Conservation (phyloP, 2,797 vertebrate species). For the Pipistrellus nathusii region DNA sequence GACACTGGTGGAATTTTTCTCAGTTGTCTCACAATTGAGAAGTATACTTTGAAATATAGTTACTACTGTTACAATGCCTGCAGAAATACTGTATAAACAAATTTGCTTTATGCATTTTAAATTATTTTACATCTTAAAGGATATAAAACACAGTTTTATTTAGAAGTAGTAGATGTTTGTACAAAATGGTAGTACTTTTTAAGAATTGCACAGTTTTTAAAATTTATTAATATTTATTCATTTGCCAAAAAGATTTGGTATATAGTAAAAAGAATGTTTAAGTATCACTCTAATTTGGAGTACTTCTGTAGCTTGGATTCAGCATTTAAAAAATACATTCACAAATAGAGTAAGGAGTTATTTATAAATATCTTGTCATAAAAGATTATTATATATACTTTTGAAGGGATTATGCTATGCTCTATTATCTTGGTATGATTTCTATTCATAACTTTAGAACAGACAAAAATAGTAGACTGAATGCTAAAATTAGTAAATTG, state of each 20-base stretch:
- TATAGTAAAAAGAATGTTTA: background rate
- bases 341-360: conserved; percentile 21
- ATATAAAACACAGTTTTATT: conserved; percentile 47
- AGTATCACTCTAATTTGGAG: background rate
- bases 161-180: conserved; percentile 15
- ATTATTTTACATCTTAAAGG: conserved; percentile 44
- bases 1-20: background rate
- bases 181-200: conserved; percentile 34
- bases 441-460: conserved; percentile 57
- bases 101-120: conserved; percentile 6
- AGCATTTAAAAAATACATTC: background rate
- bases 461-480: conserved; percentile 70
- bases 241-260: background rate
- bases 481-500: conserved; percentile 8
- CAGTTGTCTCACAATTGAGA: conserved; percentile 1
- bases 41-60: conserved; percentile 15
- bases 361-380: background rate
- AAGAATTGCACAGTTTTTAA: background rate
- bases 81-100: background rate
- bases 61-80: background rate
- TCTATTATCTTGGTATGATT: conserved; percentile 58
- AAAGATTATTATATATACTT: background rate
- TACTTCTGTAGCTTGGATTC: background rate
- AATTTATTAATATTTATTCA: conserved; percentile 35
- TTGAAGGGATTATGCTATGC: conserved; percentile 42